These are phyloP conservation scores for Trichonephila inaurata DNA, from an alignment of 1,140 invertebrate genomes.

Conservation along the genomic window DNA sequence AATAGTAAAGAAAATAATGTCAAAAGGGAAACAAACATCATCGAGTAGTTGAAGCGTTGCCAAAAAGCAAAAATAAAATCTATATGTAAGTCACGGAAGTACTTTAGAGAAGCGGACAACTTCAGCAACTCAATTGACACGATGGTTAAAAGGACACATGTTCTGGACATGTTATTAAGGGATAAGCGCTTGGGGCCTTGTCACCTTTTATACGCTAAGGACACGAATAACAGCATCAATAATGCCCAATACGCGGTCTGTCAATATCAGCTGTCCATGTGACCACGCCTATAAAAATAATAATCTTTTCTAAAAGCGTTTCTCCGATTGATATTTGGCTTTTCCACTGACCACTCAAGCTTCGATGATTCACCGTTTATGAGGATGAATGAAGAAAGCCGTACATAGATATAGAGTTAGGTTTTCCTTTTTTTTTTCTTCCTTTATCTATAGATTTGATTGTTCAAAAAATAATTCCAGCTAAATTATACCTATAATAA, in stretches of 20 bases:
- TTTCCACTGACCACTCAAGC: neutral
- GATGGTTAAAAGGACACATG: conserved; percentile 46
- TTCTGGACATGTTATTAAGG: conserved; percentile 48
- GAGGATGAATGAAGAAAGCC: too few species aligned
- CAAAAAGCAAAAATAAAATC: conserved; percentile 18
- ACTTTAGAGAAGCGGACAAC: conserved; percentile 40
- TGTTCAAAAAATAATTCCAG: too few species aligned
- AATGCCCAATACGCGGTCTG: neutral
- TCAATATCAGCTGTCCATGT: conserved; percentile 32
- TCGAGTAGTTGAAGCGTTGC: neutral
- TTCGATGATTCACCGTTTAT: neutral
- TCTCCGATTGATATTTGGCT: neutral
- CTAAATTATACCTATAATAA: too few species aligned
- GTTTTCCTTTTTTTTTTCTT: too few species aligned
- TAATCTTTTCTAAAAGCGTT: conserved; percentile 7
- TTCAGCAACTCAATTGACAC: conserved; percentile 31
- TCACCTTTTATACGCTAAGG: conserved; percentile 20
- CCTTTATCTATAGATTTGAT: too few species aligned
- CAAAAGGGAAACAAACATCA: neutral
- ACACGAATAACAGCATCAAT: conserved; percentile 34
- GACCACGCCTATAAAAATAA: conserved; percentile 15
- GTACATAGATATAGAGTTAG: too few species aligned
- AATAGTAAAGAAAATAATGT: too few species aligned
- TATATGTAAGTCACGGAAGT: conserved; percentile 43
- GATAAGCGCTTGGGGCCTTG: conserved; percentile 15